Evolutionary conservation across 2,888 invertebrate genomes (phyloP), one percentile per base, ranked within the genome.

Genomic region (Tanytarsus gracilentus): DNA sequence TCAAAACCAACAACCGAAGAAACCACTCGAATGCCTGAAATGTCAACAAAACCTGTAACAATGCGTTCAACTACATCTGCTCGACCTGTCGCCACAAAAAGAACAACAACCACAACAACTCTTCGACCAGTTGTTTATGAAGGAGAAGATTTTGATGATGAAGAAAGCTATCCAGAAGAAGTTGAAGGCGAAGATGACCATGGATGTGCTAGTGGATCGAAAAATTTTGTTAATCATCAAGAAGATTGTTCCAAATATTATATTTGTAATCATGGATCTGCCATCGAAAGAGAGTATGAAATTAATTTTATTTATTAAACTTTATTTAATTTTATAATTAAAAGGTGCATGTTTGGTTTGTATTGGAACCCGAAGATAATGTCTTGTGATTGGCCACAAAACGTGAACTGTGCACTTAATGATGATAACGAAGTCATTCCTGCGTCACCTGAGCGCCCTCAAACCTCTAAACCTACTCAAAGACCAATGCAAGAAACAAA

Each of bases 171-270:
- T n/a, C n/a, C n/a, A 7, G 26, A 14, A 8, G 55, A 39, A 14
- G 26, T 25, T 26, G 7, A 25, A 16, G 26, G n/a, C 14, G 7
- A 9, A n/a, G 4, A 5, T 48, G 48, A 44, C 8, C n/a, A 4
- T 5, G 6, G 21, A 27, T 14, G 16, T 14, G 44, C 48, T 30
- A 25, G 9, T 8, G 48, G 14, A 18, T 14, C 36, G 11, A 8
- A 49, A 36, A 26, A 16, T 63, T 87, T 85, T 67, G 74, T 76
- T 63, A 70, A 81, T 0, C 84, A 89, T 67, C 76, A 79, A 14
- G 69, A 69, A 0, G 84, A 89, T 65, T 91, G 90, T 68, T 80
- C 79, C 64, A 86, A 86, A 69, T 93, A 90, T 69, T 88, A 85
- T 65, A 74, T 88, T 7, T 93, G 92, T 67, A 83, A 89, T 60